Evolutionary conservation across 2,888 invertebrate species (phyloP), one percentile per base, ranked within the genome.

Genomic region (Perizoma flavofasciatum): DNA sequence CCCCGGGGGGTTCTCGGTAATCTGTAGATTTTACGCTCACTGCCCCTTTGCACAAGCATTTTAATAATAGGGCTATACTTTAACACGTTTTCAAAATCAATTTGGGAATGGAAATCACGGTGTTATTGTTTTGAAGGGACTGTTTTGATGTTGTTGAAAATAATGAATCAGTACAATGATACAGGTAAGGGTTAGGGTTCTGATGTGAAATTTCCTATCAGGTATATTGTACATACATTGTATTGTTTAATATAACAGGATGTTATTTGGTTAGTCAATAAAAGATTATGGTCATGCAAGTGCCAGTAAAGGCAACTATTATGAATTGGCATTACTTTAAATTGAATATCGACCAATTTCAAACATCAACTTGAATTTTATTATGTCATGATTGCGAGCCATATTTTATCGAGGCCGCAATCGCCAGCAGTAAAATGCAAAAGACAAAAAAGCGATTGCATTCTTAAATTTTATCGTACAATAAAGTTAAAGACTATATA

Each of bases 1-100:
- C 76, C 57, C 58, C 62, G 55, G 71, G 83, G 81, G 89, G 88
- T 85, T 59, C 77, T 78, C 79, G 74, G 83, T 91, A 91, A 92
- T 92, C 91, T 91, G 91, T 90, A 90, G 90, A 91, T 91, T 91
- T 90, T 90, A 89, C 90, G 89, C 89, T 86, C 82, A 75, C 82
- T 82, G 79, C 75, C 81, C 78, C 81, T 79, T 77, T 77, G 77
- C 76, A 72, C 78, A 81, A 82, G 77, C 81, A 84, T 90, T 83
- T 89, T 86, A 89, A 88, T 89, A 89, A 88, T 83, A 62, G 84
- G 78, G 79, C 72, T 77, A 78, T 82, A 83, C 82, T 82, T 83
- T 83, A 85, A 87, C 88, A 87, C 86, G 85, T 88, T 79, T 79
- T 86, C 79, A 76, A 83, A 83, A 83, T 69, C 69, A 69, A 69